Base-by-base conservation (phyloP, 1,140 invertebrate genomes). In the Trichomalopsis sarcophagae region DNA sequence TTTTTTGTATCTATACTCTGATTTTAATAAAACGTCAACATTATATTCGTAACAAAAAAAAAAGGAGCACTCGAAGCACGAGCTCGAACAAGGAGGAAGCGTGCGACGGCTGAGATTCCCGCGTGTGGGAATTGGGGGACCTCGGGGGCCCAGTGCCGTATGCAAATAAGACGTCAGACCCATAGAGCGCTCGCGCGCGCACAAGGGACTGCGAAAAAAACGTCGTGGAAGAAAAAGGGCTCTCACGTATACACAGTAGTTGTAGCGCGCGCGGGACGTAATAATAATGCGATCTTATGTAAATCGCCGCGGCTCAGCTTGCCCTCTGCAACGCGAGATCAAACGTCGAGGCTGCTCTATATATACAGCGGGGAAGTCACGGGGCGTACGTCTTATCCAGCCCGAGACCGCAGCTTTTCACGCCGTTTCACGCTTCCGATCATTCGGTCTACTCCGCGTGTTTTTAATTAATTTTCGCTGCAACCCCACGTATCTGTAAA, bases 141-240 rank as follows among this genome's bases (percentile, higher is more conserved):
- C 33, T 36, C 33, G 33, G 27, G 27, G 27, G 40, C 62, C 55
- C 84, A 62, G 62, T 44, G 84, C 30, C 14, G 3, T 62, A 86
- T 86, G 85, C 85, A 82, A 86, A 86, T 86, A 82, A 73, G 80
- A 73, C 74, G 75, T 69, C 47, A 69, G 76, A 33, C 75, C 81
- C 68, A 23, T 55, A 68, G 62, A 55, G 66, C 62, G 27, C 27
- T 27, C 27, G 27, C 27, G 27, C 27, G 0, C 11, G 55, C 2
- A 83, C 75, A 86, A 83, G 85, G 71, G 85, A 80, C 81, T 86
- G 82, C 68, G 40, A 86, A 86, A 86, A 85, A 86, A 86, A 77
- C 85, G 82, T 86, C 81, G 82, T n/a, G 77, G 66, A 30, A 36
- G 66, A 27, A 33, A 30, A 47, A 44, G 33, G 55, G 82, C 9